A percentile compares a stretch with the other conserved stretches of the same genome.
Conservation (phyloP, 2,113 vertebrate genomes). For the Ctenomys sociabilis region DNA sequence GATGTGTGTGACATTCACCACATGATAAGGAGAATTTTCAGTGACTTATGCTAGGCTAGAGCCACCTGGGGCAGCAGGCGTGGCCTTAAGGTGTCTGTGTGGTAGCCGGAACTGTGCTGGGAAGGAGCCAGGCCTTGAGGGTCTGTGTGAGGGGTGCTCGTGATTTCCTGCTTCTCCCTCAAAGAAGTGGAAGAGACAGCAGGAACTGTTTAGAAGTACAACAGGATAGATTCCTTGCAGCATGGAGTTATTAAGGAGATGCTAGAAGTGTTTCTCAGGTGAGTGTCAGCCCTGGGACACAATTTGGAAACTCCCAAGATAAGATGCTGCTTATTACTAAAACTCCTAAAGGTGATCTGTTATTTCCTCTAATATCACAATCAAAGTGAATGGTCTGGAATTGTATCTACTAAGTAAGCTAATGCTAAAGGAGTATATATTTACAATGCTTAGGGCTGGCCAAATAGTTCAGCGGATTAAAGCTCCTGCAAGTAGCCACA, state of each 20-base stretch:
- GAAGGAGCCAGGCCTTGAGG: neutral
- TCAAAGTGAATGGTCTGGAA: neutral
- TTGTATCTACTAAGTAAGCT: neutral
- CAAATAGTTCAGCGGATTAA: no score
- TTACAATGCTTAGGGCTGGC: neutral
- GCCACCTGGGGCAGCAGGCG: fast-evolving
- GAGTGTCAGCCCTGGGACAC: neutral
- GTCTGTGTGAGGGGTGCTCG: neutral
- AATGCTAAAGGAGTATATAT: neutral
- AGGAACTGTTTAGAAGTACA: neutral
- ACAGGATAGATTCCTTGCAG: neutral
- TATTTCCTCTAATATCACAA: neutral
- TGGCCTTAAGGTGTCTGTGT: no score
- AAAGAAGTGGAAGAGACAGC: neutral
- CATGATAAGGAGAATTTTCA: neutral
- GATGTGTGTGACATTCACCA: neutral
- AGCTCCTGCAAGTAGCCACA: no score
- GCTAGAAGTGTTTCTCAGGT: neutral
- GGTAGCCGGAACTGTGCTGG: fast-evolving
- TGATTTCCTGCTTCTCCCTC: neutral
- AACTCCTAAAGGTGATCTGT: neutral
- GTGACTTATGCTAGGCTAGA: neutral
- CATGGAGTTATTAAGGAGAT: neutral
- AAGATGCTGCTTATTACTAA: neutral
- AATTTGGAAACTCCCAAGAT: neutral